Base-by-base conservation (phyloP, 2,888 invertebrate species). In the Malthinus seriepunctatus region DNA sequence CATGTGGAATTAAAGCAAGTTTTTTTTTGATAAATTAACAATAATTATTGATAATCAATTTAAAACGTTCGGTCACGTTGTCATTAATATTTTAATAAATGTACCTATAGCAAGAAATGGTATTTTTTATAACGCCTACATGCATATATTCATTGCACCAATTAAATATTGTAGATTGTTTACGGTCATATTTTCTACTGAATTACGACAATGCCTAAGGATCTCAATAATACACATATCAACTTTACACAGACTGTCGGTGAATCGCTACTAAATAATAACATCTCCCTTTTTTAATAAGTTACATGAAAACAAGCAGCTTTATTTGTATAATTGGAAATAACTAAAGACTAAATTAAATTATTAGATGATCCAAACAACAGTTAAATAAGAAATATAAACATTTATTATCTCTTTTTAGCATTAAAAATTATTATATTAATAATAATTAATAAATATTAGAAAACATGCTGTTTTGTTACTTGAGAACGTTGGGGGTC, bases 121-220 rank as follows among this genome's bases (percentile, higher is more conserved):
- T 23, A 23, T 65, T 66, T 64, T 66, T 64, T 60, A 56, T 62
- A 51, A 64, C 72, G 71, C 73, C 72, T 68, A 73, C 73, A 64
- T 68, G 64, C 65, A 68, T 69, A 68, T 69, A 69, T 68, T 67
- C 71, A 66, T 68, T 69, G 69, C 71, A 69, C 73, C 73, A 74
- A 74, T 74, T 74, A 73, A 73, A 72, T 67, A 69, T 68, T 63
- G 67, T 69, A 69, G 67, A 72, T 73, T 73, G 71, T 73, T 71
- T 73, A 73, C 69, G 73, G 72, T 73, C 72, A 71, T 72, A 73
- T 74, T 74, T 38, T 72, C 73, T 67, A 70, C 73, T 74, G 73
- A 73, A 71, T 73, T 74, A 74, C 73, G 72, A 72, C 63, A 65
- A 63, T 65, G 69, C 72, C 71, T 59, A 42, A 56, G 71, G 70